Evolutionary conservation across 1,140 invertebrate genomes (phyloP).

Genomic region (Drosophila novamexicana): DNA sequence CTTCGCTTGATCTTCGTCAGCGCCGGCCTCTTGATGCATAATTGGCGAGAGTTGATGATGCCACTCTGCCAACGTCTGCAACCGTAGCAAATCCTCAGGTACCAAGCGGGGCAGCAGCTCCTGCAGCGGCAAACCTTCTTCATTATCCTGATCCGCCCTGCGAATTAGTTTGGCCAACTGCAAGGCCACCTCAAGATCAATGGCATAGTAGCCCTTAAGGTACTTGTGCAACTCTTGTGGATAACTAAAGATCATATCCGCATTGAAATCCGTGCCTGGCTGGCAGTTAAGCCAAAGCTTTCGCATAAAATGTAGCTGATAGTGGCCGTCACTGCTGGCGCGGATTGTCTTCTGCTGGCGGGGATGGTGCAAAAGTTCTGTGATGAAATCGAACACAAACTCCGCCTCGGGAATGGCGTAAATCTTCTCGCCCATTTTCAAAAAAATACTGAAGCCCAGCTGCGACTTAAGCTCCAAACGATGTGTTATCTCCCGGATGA

Average conservation of each 20-base stretch:
- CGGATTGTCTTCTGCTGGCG: slow-evolving; percentile 90
- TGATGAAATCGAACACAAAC: slow-evolving; percentile 98
- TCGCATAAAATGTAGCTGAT: slow-evolving; percentile 98
- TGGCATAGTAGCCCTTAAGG: slow-evolving; percentile 94
- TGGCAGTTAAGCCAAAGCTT: slow-evolving; percentile 96
- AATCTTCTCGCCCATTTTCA: slow-evolving; percentile 94
- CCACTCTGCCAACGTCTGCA: slow-evolving; percentile 92
- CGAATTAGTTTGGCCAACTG: slow-evolving; percentile 93
- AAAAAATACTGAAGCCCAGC: slow-evolving; percentile 96
- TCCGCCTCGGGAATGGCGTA: slow-evolving; percentile 96
- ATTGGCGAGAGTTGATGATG: slow-evolving; percentile 88
- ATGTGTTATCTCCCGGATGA: slow-evolving; percentile 92
- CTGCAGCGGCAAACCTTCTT: slow-evolving; percentile 88
- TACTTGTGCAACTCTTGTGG: slow-evolving; percentile 97
- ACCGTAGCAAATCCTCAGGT: slow-evolving; percentile 91
- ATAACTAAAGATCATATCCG: slow-evolving; percentile 97
- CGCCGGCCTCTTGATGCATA: slow-evolving; percentile 86
- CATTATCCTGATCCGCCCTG: slow-evolving; percentile 85
- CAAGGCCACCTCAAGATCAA: slow-evolving; percentile 91
- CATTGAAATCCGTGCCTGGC: slow-evolving; percentile 94
- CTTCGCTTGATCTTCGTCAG: slow-evolving; percentile 91
- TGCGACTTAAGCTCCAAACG: slow-evolving; percentile 90
- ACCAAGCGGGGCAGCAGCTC: slow-evolving; percentile 91
- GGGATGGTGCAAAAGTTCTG: slow-evolving; percentile 94
- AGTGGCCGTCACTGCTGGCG: slow-evolving; percentile 88